Conservation (phyloP, 1,140 invertebrate genomes). For the Micrasema minimum region DNA sequence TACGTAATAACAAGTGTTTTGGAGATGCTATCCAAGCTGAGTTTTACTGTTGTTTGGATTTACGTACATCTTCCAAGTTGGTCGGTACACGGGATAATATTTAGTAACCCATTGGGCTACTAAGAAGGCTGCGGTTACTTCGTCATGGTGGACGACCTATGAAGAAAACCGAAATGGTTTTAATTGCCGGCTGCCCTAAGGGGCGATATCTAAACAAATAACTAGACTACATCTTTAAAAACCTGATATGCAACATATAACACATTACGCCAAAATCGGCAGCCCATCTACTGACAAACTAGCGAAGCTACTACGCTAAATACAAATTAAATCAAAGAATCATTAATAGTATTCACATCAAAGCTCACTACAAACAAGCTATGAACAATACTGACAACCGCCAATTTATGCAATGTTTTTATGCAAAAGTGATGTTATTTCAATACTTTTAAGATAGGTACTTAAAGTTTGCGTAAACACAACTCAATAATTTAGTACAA, state of each 20-base stretch:
- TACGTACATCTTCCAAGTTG: too few relatives aligned
- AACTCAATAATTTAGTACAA: too few relatives aligned
- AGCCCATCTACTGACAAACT: neutral
- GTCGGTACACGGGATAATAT: too few relatives aligned
- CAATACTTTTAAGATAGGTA: too few relatives aligned
- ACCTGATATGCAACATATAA: slow-evolving; percentile 32
- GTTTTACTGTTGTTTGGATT: too few relatives aligned
- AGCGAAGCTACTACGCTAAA: neutral
- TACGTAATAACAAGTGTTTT: too few relatives aligned
- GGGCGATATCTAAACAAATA: slow-evolving; percentile 10
- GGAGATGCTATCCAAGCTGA: too few relatives aligned
- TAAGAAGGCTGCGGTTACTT: neutral
- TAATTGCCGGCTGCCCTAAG: slow-evolving; percentile 7
- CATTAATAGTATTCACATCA: too few relatives aligned
- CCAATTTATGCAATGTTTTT: neutral
- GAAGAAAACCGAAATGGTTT: neutral
- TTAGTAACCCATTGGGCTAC: too few relatives aligned
- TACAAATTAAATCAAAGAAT: neutral
- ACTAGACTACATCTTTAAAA: slow-evolving; percentile 15
- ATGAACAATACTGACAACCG: neutral
- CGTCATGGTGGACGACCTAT: neutral
- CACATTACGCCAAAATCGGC: slow-evolving; percentile 7
- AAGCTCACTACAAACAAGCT: too few relatives aligned
- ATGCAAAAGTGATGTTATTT: neutral
- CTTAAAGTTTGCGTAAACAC: too few relatives aligned